Base-by-base conservation (phyloP, 2,888 invertebrate species). In the Timema podura region DNA sequence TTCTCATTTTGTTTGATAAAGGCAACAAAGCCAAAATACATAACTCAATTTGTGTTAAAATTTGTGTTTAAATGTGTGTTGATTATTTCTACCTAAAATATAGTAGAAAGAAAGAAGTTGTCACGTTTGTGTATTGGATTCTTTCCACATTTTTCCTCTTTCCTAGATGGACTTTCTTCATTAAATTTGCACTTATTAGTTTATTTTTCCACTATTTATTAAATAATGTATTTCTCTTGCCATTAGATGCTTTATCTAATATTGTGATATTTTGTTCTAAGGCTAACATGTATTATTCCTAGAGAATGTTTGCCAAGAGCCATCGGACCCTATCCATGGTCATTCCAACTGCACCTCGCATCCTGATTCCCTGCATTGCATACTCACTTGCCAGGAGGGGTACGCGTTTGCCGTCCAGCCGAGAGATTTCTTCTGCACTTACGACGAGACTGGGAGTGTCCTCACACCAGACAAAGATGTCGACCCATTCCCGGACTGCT, bases 361-460 rank as follows among this genome's bases (percentile, higher is more conserved):
- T n/a, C 77, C 78, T 0, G 79, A 80, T 10, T 81, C 81, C 7
- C 81, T 83, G 0, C 80, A 82, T 72, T 90, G 90, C 75, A 80
- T 83, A 6, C 78, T 88, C 44, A 83, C 83, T 9, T 90, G 89
- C 76, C 79, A 85, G 66, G 83, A 85, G 68, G 89, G 88, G 0
- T 89, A 86, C 76, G 86, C 84, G 5, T 85, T 89, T 75, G 86
- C 85, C 13, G 77, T 83, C 73, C 79, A 78, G 11, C 80, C 82
- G 5, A 77, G 80, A 0, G 77, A 79, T 79, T 83, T 76, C 64
- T 79, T 78, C 74, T 83, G 83, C 75, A 79, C 79, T 45, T 81
- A 80, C 71, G 80, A 81, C 68, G 46, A 30, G 54, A 67, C 69
- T 16, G 66, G 70, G 5, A 51, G 65, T 30, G 46, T 70, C 10